A percentile compares a stretch with the other conserved stretches of the same genome.
Conservation (phyloP, 2,888 invertebrate species). For the Dascillus cervinus region DNA sequence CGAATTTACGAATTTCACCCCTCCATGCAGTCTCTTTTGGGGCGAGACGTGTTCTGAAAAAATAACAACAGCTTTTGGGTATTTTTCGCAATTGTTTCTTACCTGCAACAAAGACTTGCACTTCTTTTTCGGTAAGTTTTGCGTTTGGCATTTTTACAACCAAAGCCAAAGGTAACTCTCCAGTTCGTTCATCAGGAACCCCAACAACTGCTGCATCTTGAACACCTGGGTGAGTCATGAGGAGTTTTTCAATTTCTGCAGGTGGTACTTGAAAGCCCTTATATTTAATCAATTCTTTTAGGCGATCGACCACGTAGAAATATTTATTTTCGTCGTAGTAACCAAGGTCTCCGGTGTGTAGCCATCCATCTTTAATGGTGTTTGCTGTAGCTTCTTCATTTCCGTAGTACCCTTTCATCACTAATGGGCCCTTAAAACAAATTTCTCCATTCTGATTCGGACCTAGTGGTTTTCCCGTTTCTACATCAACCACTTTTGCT, state of each 20-base stretch:
- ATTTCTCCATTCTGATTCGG: conserved; percentile 67
- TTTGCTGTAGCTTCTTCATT: conserved; percentile 53
- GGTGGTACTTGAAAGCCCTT: conserved; percentile 79
- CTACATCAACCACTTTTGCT: conserved; percentile 50
- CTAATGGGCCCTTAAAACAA: conserved; percentile 64
- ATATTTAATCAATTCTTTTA: conserved; percentile 84
- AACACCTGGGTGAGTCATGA: conserved; percentile 60
- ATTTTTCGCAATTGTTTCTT: no score
- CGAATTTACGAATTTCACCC: conserved; percentile 61
- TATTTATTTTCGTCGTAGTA: conserved; percentile 66
- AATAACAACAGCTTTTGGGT: no score
- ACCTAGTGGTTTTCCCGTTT: conserved; percentile 51
- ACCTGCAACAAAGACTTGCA: conserved; percentile 39
- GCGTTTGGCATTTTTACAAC: conserved; percentile 53
- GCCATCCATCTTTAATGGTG: conserved; percentile 62
- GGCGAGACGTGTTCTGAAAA: conserved; percentile 53
- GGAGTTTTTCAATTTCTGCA: conserved; percentile 71
- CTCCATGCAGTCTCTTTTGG: conserved; percentile 65
- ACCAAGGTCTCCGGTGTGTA: conserved; percentile 71
- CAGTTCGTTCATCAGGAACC: conserved; percentile 57
- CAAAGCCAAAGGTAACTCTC: conserved; percentile 69
- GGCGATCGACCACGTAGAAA: conserved; percentile 71
- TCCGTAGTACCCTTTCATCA: conserved; percentile 62
- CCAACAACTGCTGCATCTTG: conserved; percentile 75
- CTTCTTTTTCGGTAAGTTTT: conserved; percentile 38